phyloP scores from a whole-genome alignment of 1,140 invertebrate genomes.

The Lasioglossum albipes region DNA sequence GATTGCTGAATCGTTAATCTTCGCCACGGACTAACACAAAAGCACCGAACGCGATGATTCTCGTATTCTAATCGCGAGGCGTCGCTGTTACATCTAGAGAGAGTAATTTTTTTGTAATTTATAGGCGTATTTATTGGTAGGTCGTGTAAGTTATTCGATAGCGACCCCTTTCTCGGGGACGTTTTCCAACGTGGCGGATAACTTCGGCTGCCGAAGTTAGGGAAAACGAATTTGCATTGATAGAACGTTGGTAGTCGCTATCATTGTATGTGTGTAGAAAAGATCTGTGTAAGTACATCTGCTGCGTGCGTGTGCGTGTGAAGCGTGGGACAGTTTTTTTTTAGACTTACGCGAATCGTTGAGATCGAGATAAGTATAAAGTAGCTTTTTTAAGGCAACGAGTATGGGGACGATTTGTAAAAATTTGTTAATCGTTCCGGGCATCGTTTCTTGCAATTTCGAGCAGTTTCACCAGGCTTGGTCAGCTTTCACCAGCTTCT shows the following conservation, averaged over 20 bases:
- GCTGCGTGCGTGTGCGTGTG: neutral
- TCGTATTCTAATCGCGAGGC: neutral
- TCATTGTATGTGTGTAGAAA: neutral
- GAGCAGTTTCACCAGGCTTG: neutral
- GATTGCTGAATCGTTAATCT: conserved; percentile 42
- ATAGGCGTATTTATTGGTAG: conserved; percentile 64
- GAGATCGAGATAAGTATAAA: neutral
- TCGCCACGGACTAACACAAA: neutral
- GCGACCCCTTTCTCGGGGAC: neutral
- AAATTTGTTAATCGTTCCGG: neutral
- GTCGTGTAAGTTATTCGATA: conserved; percentile 37
- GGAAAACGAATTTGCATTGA: neutral
- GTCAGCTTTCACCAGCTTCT: neutral
- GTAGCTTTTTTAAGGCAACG: neutral
- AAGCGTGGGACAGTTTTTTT: conserved; percentile 12
- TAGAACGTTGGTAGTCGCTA: neutral
- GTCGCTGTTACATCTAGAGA: neutral
- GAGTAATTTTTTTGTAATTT: conserved; percentile 30
- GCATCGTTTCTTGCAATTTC: neutral
- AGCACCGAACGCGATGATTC: neutral
- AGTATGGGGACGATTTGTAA: neutral
- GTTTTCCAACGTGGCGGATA: neutral
- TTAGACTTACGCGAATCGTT: neutral
- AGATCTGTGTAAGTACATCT: neutral
- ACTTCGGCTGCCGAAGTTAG: neutral